These are phyloP conservation scores for Sinocyclocheilus anshuiensis DNA, from an alignment of 2,113 vertebrate genomes.

Conservation along the genomic window DNA sequence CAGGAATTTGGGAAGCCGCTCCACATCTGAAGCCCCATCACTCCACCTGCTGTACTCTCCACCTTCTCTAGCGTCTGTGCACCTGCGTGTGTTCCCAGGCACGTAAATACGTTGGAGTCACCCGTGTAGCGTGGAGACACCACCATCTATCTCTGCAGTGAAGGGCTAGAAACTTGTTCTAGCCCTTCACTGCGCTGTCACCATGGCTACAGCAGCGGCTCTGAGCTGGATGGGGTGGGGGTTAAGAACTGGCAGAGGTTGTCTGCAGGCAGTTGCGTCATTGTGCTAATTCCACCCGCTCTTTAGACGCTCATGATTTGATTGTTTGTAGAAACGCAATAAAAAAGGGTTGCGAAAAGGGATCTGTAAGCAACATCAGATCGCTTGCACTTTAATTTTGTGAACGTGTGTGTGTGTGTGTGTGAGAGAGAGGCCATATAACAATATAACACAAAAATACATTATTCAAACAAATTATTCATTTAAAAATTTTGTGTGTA, in stretches of 20 bases:
- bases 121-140: not conserved
- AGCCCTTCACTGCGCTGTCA: conserved; percentile 8
- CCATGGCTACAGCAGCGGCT: conserved; percentile 43
- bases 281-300: conserved; percentile 21
- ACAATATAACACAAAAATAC: not conserved
- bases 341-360: not conserved
- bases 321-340: not conserved
- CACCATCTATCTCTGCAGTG: conserved; percentile 11
- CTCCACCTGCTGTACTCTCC: not conserved
- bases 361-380: not conserved
- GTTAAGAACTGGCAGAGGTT: not conserved
- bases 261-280: not conserved
- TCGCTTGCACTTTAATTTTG: not conserved
- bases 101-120: not conserved
- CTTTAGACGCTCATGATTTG: conserved; percentile 7
- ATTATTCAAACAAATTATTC: no score
- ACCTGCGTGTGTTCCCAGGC: conserved; percentile 8
- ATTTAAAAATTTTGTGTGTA: no score
- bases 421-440: not conserved
- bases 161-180: conserved; percentile 12
- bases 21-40: not conserved
- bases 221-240: not conserved
- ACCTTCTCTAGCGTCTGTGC: not conserved
- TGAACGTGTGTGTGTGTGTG: not conserved
- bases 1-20: conserved; percentile 4